Evolutionary conservation across 2,797 vertebrate species (phyloP), one percentile per base, ranked within the genome.

Genomic region (Loris lydekkerianus): DNA sequence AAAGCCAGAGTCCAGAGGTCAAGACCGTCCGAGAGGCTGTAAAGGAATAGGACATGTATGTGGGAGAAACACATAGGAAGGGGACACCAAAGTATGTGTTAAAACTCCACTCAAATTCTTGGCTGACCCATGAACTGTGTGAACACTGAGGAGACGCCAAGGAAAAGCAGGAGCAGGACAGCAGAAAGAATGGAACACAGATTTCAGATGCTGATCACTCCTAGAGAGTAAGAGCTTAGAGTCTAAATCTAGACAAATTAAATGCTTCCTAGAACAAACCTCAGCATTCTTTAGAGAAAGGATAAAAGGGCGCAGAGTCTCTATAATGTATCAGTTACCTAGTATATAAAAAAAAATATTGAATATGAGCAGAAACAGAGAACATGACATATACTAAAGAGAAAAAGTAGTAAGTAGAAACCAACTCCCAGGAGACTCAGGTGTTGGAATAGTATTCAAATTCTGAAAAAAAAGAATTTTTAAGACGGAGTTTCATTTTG

Each of bases 331-430:
- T 85, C 53, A 85, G 34, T 37, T 37, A 90, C 27, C 29, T 73
- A 75, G 17, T 56, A 17, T 49, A 58, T 25, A 82, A 67, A n/a
- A 91, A 91, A 82, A 72, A 86, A 21, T 46, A 76, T 1, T 86
- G 53, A 20, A 70, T n/a, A 73, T 72, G 21, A 58, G 5, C 88
- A 94, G 6, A 69, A 90, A 91, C 20, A 78, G 49, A 61, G 76
- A 61, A 61, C 69, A 94, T 46, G 75, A 73, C 23, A 94, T 11
- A 78, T 0, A 86, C n/a, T 83, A 9, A 94, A 92, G n/a, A 92
- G 63, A 92, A 89, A 95, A 89, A 86, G 25, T 5, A 92, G 27
- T 53, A 40, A 93, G 75, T n/a, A 96, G 70, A 95, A 75, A 75
- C 0, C 14, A 11, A 77, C n/a, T 69, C 17, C 53, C 90, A 20